phyloP scores from a whole-genome alignment of 2,888 invertebrate genomes.

The Masnerella sp. region DNA sequence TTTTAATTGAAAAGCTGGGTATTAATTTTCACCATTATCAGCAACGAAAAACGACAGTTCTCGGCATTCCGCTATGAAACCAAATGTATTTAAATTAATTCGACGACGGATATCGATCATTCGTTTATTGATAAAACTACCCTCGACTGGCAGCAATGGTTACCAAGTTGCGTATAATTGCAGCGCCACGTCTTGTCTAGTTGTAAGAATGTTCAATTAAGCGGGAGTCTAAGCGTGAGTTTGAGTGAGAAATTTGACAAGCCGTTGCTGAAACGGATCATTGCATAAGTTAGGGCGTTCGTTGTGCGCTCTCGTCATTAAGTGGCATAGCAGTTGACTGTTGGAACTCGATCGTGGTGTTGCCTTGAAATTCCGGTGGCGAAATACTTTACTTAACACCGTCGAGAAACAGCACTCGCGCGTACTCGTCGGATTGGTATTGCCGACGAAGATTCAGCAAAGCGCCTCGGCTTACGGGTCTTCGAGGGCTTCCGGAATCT shows the following conservation, averaged over 20 bases:
- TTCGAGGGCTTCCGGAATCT: conserved; percentile 59
- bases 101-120: too few species aligned
- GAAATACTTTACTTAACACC: conserved; percentile 57
- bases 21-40: too few species aligned
- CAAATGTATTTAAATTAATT: too few species aligned
- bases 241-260: conserved; percentile 40
- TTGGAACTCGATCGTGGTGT: conserved; percentile 49
- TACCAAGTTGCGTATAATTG: too few species aligned
- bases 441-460: conserved; percentile 54
- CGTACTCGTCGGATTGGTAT: conserved; percentile 48
- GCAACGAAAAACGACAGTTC: too few species aligned
- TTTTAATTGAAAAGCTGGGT: too few species aligned
- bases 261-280: conserved; percentile 28
- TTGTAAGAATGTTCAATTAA: conserved; percentile 32
- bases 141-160: too few species aligned
- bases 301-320: conserved; percentile 23
- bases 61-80: too few species aligned
- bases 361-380: conserved; percentile 55
- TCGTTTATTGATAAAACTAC: too few species aligned
- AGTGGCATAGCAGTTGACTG: conserved; percentile 49
- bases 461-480: conserved; percentile 55
- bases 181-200: too few species aligned
- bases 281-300: conserved; percentile 35
- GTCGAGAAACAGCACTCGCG: conserved; percentile 52
- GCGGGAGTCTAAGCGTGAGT: background rate